phyloP scores from a whole-genome alignment of 2,113 vertebrate genomes.

The mouse (Mus musculus) region GRCm39 chr9:61837501-61838000 shows the following conservation, averaged over 20 bases:
- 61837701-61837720: background rate
- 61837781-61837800: no score
- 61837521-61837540: background rate
- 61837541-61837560: background rate
- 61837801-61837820: no score
- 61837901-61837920: no score
- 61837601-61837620: background rate
- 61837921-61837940: background rate
- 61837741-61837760: no score
- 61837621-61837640: background rate
- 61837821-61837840: no score
- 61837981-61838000: background rate
- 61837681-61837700: slow-evolving; percentile 10
- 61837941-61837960: background rate
- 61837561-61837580: background rate
- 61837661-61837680: background rate
- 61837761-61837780: no score
- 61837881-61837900: no score
- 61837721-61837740: no score
- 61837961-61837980: background rate
- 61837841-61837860: no score
- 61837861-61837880: no score
- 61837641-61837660: background rate
- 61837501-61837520: background rate
- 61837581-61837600: background rate